Evolutionary conservation across 2,113 vertebrate species (phyloP), one percentile per base, ranked within the genome.

Genomic region (Pachyramphus minor): DNA sequence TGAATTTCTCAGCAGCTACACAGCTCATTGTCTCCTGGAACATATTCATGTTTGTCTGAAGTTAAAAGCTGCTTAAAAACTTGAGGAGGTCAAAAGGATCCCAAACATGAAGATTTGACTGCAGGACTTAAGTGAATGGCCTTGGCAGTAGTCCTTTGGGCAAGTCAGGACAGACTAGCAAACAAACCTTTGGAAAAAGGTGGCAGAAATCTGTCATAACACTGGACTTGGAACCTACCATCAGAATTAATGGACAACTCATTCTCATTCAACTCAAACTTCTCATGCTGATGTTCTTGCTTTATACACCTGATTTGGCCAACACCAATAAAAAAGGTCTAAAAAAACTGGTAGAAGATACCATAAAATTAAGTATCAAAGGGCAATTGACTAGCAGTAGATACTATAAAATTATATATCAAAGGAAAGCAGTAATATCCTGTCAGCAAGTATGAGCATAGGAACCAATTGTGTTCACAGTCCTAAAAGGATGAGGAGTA

Each of bases 361-460:
- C 37, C 85, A 58, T 89, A 91, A 93, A 88, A 93, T 77, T 85
- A 37, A 63, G n/a, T 88, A 87, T 66, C 59, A 90, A 94, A 93
- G 85, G 71, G 41, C 87, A 88, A 68, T 86, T 88, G 60, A 78
- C 76, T 83, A 81, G 75, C 24, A 93, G 56, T 35, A 80, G 39
- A 74, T 88, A 80, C 55, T 86, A 84, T 85, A 96, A 96, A 96
- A 90, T 84, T 88, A 63, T 45, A 41, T 90, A 88, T 75, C 39
- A 81, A 77, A 88, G 50, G 49, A 93, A 96, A 91, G 52, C 8
- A 55, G 42, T 84, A 78, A 84, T 88, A 88, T 77, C n/a, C 30
- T 86, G 63, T 83, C 84, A 91, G 63, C 35, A 77, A 84, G 45
- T 41, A 73, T 55, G 53, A 86, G 31, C 47, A 31, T 59, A 89